A percentile compares a stretch with the other conserved stretches of the same genome.
phyloP scores from a whole-genome alignment of 2,113 vertebrate species.

The Alces alces region DNA sequence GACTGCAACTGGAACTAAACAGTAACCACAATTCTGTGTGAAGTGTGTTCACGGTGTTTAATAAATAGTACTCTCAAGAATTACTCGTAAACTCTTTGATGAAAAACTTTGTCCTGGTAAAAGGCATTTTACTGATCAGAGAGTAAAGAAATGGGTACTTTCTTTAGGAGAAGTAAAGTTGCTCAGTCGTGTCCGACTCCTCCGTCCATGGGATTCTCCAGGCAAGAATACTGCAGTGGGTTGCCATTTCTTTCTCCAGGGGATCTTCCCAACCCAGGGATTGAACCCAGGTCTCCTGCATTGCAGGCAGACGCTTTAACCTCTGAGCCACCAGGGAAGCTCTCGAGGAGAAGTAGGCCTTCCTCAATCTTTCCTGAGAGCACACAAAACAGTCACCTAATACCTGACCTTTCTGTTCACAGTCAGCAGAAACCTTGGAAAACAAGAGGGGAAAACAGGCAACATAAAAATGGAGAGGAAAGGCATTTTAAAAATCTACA shows the following conservation, averaged over 20 bases:
- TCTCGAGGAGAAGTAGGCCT: neutral
- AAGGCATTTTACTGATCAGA: neutral
- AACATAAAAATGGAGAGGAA: neutral
- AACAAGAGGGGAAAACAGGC: neutral
- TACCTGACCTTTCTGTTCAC: neutral
- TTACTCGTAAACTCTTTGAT: neutral
- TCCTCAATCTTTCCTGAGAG: neutral
- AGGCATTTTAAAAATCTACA: neutral
- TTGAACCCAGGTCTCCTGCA: too few species aligned
- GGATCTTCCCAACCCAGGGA: too few species aligned
- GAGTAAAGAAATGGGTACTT: neutral
- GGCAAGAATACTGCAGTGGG: too few species aligned
- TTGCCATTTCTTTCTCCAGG: too few species aligned
- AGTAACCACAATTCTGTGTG: neutral
- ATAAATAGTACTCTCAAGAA: neutral
- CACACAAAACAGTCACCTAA: neutral
- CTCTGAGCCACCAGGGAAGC: too few species aligned
- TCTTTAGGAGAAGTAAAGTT: neutral
- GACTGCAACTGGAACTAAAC: neutral
- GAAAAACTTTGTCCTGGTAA: neutral
- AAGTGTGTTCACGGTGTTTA: neutral
- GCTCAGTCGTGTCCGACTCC: too few species aligned
- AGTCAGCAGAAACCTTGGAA: neutral
- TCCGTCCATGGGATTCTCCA: too few species aligned
- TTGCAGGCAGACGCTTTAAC: too few species aligned